These are phyloP conservation scores for Myrmecobius fasciatus DNA, from an alignment of 2,113 vertebrate genomes.

Conservation along the genomic window DNA sequence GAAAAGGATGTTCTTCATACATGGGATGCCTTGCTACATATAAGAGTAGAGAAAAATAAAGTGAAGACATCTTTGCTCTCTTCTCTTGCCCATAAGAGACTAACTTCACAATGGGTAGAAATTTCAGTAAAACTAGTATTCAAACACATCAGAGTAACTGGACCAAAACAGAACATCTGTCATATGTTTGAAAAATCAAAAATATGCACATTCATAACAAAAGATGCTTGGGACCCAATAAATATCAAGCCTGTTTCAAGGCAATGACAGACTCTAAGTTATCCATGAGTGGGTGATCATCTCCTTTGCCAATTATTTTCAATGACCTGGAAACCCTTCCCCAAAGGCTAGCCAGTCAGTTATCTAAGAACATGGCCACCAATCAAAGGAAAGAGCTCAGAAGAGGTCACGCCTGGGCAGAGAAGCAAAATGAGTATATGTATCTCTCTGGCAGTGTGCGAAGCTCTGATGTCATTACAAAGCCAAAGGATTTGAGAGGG, in stretches of 20 bases:
- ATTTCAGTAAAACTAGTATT: conserved; percentile 15
- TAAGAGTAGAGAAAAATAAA: background rate
- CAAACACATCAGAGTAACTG: conserved; percentile 25
- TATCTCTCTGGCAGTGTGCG: background rate
- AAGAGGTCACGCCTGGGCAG: background rate
- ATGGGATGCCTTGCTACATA: background rate
- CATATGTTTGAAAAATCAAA: conserved; percentile 56
- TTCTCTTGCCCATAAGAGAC: conserved; percentile 21
- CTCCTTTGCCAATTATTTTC: background rate
- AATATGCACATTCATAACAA: conserved; percentile 39
- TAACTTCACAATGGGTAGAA: conserved; percentile 27
- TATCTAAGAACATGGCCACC: background rate
- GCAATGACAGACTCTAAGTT: conserved; percentile 35
- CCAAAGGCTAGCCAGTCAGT: background rate
- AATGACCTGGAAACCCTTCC: background rate
- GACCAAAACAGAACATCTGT: conserved; percentile 39
- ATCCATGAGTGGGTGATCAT: background rate
- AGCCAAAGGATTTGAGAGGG: background rate
- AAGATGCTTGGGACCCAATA: conserved; percentile 47
- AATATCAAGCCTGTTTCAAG: conserved; percentile 41
- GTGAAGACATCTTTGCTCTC: background rate
- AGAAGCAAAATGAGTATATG: background rate
- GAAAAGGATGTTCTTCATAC: background rate
- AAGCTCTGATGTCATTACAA: background rate
- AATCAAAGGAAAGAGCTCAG: background rate